Evolutionary conservation across 2,113 vertebrate species (phyloP).

Genomic region (Tapirus terrestris): DNA sequence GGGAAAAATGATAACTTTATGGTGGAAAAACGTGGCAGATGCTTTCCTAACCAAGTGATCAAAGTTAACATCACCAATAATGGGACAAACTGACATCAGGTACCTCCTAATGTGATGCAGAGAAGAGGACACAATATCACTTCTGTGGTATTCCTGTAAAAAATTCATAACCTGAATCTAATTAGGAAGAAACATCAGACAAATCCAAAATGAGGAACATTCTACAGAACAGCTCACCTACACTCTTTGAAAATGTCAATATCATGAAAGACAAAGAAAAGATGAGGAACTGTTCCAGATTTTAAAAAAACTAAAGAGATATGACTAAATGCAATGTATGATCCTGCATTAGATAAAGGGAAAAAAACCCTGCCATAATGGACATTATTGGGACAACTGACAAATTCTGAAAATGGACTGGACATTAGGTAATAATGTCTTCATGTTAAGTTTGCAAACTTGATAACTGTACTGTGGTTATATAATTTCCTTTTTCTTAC

Average conservation of each 20-base stretch:
- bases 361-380: background rate
- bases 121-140: background rate
- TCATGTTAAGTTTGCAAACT: background rate
- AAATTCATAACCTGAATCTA: background rate
- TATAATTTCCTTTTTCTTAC: background rate
- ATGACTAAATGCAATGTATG: background rate
- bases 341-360: background rate
- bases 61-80: background rate
- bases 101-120: background rate
- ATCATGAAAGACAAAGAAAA: background rate
- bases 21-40: background rate
- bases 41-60: background rate
- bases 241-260: background rate
- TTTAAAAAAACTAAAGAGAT: background rate
- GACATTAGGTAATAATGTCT: background rate
- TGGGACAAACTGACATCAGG: background rate
- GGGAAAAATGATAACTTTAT: background rate
- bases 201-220: background rate
- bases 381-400: background rate
- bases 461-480: background rate
- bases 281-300: background rate
- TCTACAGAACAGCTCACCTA: background rate
- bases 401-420: background rate
- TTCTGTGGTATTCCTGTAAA: background rate
- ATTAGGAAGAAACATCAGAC: slow-evolving; percentile 3